Evolutionary conservation across 2,797 vertebrate species (phyloP).

Genomic region (Phylloscopus collybita): DNA sequence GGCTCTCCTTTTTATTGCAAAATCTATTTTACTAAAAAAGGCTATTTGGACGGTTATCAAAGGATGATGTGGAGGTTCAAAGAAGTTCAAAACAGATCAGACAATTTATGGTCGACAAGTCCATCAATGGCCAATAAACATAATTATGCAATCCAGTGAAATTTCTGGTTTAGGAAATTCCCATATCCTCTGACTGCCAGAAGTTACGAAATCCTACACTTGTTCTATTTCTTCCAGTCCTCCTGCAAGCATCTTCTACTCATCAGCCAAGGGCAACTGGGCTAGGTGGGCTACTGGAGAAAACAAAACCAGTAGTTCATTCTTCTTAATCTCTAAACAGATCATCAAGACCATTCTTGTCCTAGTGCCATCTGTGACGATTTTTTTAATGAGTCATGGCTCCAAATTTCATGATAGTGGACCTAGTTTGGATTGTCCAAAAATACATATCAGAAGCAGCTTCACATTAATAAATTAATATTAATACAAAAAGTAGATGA

Average conservation of each 20-base stretch:
- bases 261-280: not conserved
- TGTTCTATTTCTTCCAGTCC: not conserved
- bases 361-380: not conserved
- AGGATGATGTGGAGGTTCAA: conserved; percentile 7
- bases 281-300: not conserved
- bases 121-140: conserved; percentile 24
- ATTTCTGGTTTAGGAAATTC: conserved; percentile 52
- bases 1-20: conserved; percentile 24
- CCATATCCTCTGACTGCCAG: not conserved
- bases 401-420: not conserved
- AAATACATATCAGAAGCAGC: not conserved
- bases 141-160: conserved; percentile 47
- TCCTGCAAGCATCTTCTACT: not conserved
- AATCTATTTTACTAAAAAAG: conserved; percentile 25
- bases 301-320: not conserved
- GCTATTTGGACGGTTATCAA: conserved; percentile 6
- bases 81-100: not conserved
- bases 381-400: not conserved
- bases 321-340: not conserved
- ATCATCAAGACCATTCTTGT: not conserved
- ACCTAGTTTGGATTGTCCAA: not conserved
- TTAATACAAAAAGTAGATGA: not conserved
- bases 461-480: not conserved
- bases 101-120: not conserved
- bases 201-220: conserved; percentile 20